phyloP scores from a whole-genome alignment of 2,888 invertebrate species.

The Torymus tubicola region DNA sequence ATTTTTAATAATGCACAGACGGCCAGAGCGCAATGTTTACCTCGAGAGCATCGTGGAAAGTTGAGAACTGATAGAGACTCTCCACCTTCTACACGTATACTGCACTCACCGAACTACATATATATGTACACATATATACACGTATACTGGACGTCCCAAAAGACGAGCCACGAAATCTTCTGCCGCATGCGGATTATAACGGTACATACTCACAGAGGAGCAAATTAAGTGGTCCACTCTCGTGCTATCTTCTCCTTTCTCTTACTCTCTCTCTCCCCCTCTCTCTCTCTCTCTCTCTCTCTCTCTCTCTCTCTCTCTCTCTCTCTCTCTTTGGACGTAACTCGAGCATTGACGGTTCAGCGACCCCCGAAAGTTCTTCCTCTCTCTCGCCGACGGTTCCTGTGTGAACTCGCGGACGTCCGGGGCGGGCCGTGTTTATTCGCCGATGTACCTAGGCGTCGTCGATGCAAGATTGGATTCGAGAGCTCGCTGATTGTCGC shows the following conservation, averaged over 20 bases:
- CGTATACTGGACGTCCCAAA: too few relatives aligned
- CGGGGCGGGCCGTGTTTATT: too few relatives aligned
- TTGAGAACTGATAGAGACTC: slow-evolving; percentile 3
- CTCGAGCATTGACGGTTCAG: slow-evolving; percentile 11
- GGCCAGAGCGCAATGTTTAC: slow-evolving; percentile 16
- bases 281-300: background rate
- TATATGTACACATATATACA: too few relatives aligned
- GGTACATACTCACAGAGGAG: background rate
- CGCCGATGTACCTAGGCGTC: too few relatives aligned
- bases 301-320: background rate
- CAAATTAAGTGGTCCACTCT: slow-evolving; percentile 26
- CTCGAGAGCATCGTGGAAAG: slow-evolving; percentile 22
- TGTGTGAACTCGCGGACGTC: too few relatives aligned
- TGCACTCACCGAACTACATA: too few relatives aligned
- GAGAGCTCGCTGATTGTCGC: background rate
- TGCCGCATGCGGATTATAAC: slow-evolving; percentile 14
- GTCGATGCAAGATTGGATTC: background rate
- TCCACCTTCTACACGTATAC: too few relatives aligned
- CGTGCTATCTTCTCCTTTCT: too few relatives aligned
- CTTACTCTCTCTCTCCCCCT: background rate
- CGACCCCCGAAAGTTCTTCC: slow-evolving; percentile 1
- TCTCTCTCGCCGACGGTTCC: too few relatives aligned
- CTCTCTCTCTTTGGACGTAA: background rate
- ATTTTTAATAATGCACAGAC: slow-evolving; percentile 28
- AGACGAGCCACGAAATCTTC: background rate